These are phyloP conservation scores for Lordiphosa mommai DNA, from an alignment of 1,140 invertebrate species.

Conservation along the genomic window DNA sequence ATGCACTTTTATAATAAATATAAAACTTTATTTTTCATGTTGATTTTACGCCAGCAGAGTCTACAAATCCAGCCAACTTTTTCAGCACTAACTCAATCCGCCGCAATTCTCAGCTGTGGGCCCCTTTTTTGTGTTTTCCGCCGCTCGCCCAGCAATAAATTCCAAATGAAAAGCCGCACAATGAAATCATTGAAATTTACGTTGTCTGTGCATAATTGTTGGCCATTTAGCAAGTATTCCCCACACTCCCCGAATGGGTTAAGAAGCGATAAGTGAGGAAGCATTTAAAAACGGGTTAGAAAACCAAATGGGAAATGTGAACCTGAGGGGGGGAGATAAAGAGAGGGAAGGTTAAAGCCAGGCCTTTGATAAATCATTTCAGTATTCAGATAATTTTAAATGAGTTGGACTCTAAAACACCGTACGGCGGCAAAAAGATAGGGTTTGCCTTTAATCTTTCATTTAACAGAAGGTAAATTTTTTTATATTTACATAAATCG, in stretches of 20 bases:
- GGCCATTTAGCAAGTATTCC: constrained; percentile 43
- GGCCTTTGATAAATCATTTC: too few relatives aligned
- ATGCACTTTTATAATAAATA: constrained; percentile 45
- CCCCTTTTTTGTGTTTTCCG: neutral
- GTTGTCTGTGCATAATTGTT: constrained; percentile 61
- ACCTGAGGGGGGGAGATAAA: too few relatives aligned
- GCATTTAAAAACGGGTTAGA: constrained; percentile 23
- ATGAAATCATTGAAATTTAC: constrained; percentile 60
- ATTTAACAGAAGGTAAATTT: too few relatives aligned
- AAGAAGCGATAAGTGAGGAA: constrained; percentile 20
- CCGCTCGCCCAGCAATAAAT: constrained; percentile 31
- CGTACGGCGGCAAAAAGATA: too few relatives aligned
- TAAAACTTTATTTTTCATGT: constrained; percentile 60
- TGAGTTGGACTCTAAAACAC: too few relatives aligned
- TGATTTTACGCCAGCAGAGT: constrained; percentile 57
- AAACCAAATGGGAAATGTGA: too few relatives aligned
- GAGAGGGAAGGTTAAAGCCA: too few relatives aligned
- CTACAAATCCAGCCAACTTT: constrained; percentile 38
- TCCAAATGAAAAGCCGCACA: constrained; percentile 49
- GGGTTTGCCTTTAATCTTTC: too few relatives aligned
- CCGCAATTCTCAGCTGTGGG: constrained; percentile 3
- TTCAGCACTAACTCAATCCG: constrained; percentile 5
- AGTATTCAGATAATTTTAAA: too few relatives aligned
- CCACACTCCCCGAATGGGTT: neutral
- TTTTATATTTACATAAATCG: too few relatives aligned